These are phyloP conservation scores for Drosophila willistoni DNA, from an alignment of 1,140 invertebrate genomes.

Conservation along the genomic window DNA sequence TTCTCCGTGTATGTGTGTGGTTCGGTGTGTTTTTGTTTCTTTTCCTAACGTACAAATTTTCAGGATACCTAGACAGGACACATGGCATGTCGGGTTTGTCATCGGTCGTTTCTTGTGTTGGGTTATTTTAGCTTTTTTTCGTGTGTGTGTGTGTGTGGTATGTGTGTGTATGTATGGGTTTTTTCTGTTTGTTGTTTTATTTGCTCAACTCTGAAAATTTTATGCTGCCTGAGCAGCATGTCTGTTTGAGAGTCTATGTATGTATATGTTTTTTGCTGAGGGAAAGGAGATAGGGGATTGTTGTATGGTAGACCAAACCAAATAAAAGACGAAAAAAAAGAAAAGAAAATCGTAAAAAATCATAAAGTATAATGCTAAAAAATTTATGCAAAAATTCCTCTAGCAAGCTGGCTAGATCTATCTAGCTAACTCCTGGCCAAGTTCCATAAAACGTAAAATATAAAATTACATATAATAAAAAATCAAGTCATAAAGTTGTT, in stretches of 20 bases:
- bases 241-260: slow-evolving; percentile 21
- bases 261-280: slow-evolving; percentile 22
- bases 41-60: slow-evolving; percentile 58
- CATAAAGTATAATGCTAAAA: slow-evolving; percentile 74
- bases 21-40: slow-evolving; percentile 23
- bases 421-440: slow-evolving; percentile 16
- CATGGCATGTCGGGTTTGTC: slow-evolving; percentile 70
- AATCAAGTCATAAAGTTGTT: slow-evolving; percentile 73
- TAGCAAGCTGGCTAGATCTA: slow-evolving; percentile 51
- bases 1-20: slow-evolving; percentile 47
- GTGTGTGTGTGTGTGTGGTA: slow-evolving; percentile 13
- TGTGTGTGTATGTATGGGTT: not conserved
- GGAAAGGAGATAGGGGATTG: not conserved
- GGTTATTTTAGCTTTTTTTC: slow-evolving; percentile 9
- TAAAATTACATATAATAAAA: slow-evolving; percentile 77
- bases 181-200: slow-evolving; percentile 49
- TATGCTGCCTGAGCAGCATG: slow-evolving; percentile 42
- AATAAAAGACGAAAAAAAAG: slow-evolving; percentile 55
- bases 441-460: slow-evolving; percentile 60
- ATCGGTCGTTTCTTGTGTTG: slow-evolving; percentile 50
- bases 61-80: slow-evolving; percentile 60
- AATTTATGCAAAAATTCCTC: slow-evolving; percentile 67
- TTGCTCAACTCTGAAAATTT: slow-evolving; percentile 39
- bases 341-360: slow-evolving; percentile 73
- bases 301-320: slow-evolving; percentile 37